A percentile compares a stretch with the other conserved stretches of the same genome.
phyloP scores from a whole-genome alignment of 1,140 invertebrate species.

The Hylaeus anthracinus region DNA sequence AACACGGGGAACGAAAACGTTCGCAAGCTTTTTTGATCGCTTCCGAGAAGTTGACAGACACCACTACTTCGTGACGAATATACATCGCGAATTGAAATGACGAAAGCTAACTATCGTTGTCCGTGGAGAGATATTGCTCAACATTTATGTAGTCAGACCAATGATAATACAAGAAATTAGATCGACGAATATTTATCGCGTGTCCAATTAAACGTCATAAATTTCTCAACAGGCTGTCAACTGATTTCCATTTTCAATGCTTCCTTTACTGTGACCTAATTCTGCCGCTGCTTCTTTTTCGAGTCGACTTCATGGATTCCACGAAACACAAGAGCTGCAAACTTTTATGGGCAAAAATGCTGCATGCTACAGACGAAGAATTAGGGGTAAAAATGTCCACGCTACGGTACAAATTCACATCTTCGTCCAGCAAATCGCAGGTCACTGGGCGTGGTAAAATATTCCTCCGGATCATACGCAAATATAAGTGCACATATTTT shows the following conservation, averaged over 20 bases:
- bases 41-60: background rate
- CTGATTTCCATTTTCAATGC: background rate
- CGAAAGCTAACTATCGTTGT: too few species aligned
- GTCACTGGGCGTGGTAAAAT: background rate
- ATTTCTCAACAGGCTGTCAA: background rate
- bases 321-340: background rate
- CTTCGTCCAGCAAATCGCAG: background rate
- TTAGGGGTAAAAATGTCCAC: background rate
- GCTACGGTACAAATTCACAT: background rate
- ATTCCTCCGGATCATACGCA: too few species aligned
- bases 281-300: background rate
- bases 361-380: background rate
- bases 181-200: too few species aligned
- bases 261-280: background rate
- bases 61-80: too few species aligned
- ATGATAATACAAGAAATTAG: too few species aligned
- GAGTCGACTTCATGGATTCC: background rate
- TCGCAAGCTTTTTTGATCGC: too few species aligned
- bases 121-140: too few species aligned
- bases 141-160: too few species aligned
- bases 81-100: too few species aligned
- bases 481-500: too few species aligned
- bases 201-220: background rate
- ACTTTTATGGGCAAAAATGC: conserved; percentile 2
- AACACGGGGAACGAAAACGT: background rate